Evolutionary conservation across 2,797 vertebrate species (phyloP).

Genomic region (Anabas testudineus): DNA sequence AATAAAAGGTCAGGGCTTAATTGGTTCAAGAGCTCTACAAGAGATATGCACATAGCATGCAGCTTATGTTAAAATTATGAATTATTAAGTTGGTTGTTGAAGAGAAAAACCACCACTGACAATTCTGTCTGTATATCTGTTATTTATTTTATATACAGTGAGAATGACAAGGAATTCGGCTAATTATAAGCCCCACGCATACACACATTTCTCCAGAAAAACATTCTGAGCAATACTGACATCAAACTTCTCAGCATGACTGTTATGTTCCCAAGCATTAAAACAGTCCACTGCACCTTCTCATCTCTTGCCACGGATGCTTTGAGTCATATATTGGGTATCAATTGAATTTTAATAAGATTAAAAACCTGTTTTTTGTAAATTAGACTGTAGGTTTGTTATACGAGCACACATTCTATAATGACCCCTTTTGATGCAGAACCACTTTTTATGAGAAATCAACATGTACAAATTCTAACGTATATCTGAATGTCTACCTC

Average conservation of each 20-base stretch:
- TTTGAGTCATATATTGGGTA: background rate
- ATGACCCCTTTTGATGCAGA: background rate
- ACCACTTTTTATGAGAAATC: background rate
- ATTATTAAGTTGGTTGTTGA: background rate
- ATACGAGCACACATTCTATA: conserved; percentile 8
- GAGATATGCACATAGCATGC: background rate
- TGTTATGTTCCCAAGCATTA: conserved; percentile 7
- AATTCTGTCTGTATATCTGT: conserved; percentile 23
- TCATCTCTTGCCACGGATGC: background rate
- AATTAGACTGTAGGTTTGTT: background rate
- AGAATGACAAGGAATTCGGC: conserved; percentile 33
- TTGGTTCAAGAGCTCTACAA: conserved; percentile 19
- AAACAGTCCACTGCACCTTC: background rate
- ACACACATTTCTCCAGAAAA: conserved; percentile 32
- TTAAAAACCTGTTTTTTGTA: background rate
- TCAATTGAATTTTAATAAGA: background rate
- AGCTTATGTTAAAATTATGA: background rate
- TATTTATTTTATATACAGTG: conserved; percentile 55
- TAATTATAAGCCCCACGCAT: conserved; percentile 20
- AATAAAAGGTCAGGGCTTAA: conserved; percentile 20
- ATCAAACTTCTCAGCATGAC: conserved; percentile 23
- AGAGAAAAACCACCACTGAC: background rate
- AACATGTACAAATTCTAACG: background rate
- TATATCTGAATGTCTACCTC: conserved; percentile 4
- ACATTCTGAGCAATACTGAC: conserved; percentile 58